These are phyloP conservation scores for Nyctibius bracteatus DNA, from an alignment of 2,113 vertebrate species.

Conservation along the genomic window DNA sequence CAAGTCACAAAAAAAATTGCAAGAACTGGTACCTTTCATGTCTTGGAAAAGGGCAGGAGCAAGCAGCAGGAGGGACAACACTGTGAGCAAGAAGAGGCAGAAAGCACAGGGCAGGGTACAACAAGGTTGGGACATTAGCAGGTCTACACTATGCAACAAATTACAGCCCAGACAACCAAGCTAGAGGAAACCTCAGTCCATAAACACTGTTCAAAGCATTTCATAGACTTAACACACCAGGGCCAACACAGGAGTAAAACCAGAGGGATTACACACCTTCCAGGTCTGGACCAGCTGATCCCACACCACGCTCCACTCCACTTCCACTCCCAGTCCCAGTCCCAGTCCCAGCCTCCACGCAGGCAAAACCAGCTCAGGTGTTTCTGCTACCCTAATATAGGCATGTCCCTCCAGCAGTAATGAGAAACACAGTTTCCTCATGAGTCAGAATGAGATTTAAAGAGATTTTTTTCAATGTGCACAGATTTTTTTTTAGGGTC, in stretches of 20 bases:
- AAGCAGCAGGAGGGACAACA: background rate
- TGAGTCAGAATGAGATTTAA: background rate
- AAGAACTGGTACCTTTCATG: too few relatives aligned
- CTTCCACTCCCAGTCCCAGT: fast-evolving
- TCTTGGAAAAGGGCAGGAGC: background rate
- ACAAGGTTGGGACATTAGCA: fast-evolving
- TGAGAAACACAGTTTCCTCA: background rate
- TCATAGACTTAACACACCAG: fast-evolving
- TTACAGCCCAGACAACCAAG: too few relatives aligned
- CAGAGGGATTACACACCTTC: background rate
- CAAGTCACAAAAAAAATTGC: background rate
- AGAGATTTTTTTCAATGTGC: background rate
- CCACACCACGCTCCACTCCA: fast-evolving
- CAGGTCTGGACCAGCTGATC: background rate
- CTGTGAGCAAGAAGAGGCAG: fast-evolving
- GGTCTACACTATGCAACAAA: fast-evolving
- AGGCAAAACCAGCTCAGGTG: background rate
- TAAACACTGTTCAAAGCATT: background rate
- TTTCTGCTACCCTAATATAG: background rate
- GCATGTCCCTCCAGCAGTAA: background rate
- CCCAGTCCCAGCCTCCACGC: fast-evolving
- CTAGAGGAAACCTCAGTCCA: background rate
- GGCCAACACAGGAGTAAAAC: fast-evolving
- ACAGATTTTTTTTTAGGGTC: slow-evolving; percentile 2
- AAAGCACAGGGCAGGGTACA: background rate